Conservation (phyloP, 2,797 vertebrate species). For the Sardinella longiceps region DNA sequence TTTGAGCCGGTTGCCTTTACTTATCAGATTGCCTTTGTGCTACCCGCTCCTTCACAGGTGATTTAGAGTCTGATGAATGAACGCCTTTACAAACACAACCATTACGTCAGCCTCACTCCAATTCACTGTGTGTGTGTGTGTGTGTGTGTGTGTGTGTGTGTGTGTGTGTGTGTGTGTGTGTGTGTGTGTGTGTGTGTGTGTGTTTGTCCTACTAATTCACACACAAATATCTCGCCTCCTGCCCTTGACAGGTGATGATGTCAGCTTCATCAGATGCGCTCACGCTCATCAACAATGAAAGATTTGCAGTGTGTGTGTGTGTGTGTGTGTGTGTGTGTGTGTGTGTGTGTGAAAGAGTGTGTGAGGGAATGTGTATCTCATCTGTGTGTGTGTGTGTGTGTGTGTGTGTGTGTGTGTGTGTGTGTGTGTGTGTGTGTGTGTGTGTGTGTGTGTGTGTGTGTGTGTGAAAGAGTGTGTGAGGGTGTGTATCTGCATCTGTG, state of each 20-base stretch:
- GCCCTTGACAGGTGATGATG: neutral
- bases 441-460: neutral
- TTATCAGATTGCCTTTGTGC: neutral
- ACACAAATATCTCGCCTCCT: too few species aligned
- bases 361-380: too few species aligned
- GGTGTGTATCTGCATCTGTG: neutral
- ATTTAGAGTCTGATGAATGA: neutral
- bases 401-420: too few species aligned
- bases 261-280: neutral
- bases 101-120: conserved; percentile 7
- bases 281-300: neutral
- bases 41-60: neutral
- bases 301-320: neutral
- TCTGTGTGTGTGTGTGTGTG: too few species aligned
- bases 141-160: neutral
- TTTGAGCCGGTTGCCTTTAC: neutral
- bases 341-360: too few species aligned
- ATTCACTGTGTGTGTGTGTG: neutral
- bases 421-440: neutral
- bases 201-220: neutral
- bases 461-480: neutral
- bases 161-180: neutral
- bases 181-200: neutral
- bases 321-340: neutral
- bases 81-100: neutral